phyloP scores from a whole-genome alignment of 2,888 invertebrate genomes.

The Leucozona laternaria region DNA sequence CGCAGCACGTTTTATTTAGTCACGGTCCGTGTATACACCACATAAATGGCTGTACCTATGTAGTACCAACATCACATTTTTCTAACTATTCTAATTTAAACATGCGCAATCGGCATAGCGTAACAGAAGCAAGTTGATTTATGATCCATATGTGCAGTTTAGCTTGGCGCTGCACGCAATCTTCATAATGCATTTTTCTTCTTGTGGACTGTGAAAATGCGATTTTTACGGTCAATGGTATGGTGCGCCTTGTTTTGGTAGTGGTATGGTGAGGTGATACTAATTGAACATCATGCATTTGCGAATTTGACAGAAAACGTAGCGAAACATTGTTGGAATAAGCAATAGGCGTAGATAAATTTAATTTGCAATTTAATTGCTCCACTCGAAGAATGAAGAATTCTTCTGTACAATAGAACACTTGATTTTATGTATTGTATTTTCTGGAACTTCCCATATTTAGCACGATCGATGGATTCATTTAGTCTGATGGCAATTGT shows the following conservation, averaged over 20 bases:
- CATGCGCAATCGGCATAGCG: conserved; percentile 57
- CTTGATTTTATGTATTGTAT: neutral
- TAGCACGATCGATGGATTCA: neutral
- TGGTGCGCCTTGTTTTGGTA: neutral
- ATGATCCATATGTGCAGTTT: conserved; percentile 38
- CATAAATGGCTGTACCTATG: too few species aligned
- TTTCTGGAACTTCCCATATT: neutral
- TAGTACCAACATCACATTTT: too few species aligned
- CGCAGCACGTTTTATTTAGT: conserved; percentile 68
- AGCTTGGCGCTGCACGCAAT: conserved; percentile 41
- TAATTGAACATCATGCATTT: conserved; percentile 69
- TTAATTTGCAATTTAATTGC: conserved; percentile 48
- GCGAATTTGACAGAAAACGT: conserved; percentile 55
- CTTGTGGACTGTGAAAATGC: conserved; percentile 15
- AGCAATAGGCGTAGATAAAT: conserved; percentile 46
- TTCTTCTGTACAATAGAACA: neutral
- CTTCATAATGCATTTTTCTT: conserved; percentile 8
- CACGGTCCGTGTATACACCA: conserved; percentile 56
- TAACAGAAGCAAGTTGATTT: conserved; percentile 43
- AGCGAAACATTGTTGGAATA: conserved; percentile 37
- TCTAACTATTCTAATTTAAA: conserved; percentile 33
- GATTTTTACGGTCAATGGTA: conserved; percentile 29
- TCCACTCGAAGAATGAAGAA: neutral
- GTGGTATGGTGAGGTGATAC: conserved; percentile 11
- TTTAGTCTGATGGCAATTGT: neutral